Evolutionary conservation across 2,797 vertebrate genomes (phyloP).

Genomic region (Channallabes apus): DNA sequence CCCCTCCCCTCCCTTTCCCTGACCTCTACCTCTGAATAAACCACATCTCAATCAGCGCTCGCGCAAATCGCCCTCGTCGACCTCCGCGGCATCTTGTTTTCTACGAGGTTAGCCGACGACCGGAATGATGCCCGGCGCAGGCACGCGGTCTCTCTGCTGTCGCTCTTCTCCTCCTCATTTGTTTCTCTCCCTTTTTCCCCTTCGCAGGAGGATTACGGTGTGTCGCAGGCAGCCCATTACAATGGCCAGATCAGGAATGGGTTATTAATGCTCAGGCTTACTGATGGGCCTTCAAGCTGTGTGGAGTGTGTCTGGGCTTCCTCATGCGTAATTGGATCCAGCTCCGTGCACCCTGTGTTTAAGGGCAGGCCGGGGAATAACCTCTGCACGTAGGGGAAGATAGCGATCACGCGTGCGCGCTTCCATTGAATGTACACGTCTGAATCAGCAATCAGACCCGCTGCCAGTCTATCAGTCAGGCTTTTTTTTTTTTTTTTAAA

Average conservation of each 20-base stretch:
- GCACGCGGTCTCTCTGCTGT: conserved; percentile 30
- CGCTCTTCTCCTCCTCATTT: conserved; percentile 32
- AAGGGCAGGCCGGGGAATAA: conserved; percentile 60
- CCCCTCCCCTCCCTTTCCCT: conserved; percentile 62
- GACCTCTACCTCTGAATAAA: conserved; percentile 77
- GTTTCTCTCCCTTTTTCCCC: conserved; percentile 48
- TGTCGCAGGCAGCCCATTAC: conserved; percentile 88
- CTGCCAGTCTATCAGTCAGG: conserved; percentile 49
- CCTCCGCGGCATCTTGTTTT: conserved; percentile 81
- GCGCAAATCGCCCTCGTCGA: conserved; percentile 64
- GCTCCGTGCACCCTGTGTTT: conserved; percentile 65
- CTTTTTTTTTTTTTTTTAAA: not conserved
- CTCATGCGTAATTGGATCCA: conserved; percentile 86
- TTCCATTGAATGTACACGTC: conserved; percentile 50
- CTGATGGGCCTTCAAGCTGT: conserved; percentile 84
- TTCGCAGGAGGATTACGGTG: conserved; percentile 83
- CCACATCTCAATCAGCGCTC: conserved; percentile 87
- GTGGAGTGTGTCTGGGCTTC: conserved; percentile 76
- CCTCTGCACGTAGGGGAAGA: conserved; percentile 75
- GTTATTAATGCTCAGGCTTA: conserved; percentile 87
- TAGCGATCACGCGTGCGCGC: conserved; percentile 75
- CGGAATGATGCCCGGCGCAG: conserved; percentile 60
- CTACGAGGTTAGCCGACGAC: conserved; percentile 73
- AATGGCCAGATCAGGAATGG: conserved; percentile 82
- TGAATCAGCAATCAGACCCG: conserved; percentile 55